Conservation (phyloP, 2,888 invertebrate species). For the Sarcophaga carnaria region DNA sequence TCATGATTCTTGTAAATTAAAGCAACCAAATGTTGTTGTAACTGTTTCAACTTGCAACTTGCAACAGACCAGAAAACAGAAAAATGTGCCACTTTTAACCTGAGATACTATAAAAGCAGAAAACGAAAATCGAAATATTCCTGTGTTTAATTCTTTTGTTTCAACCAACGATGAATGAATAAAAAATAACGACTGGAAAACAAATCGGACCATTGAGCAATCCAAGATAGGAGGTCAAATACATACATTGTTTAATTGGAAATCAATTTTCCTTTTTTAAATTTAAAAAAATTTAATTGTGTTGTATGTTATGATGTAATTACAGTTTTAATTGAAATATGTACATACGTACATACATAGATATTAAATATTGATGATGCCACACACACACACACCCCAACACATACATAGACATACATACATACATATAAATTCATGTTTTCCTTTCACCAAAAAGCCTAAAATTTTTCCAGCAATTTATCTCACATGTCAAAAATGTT, state of each 20-base stretch:
- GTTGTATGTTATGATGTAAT: background rate
- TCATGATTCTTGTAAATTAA: conserved; percentile 38
- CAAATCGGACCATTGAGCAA: background rate
- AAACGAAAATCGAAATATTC: background rate
- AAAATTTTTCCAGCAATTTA: conserved; percentile 55
- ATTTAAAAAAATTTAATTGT: background rate
- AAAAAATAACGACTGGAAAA: background rate
- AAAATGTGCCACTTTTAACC: conserved; percentile 1
- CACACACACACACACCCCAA: background rate
- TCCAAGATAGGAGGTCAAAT: background rate
- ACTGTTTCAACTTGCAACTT: background rate
- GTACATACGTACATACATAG: background rate
- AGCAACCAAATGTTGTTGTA: conserved; percentile 3
- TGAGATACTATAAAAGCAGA: background rate
- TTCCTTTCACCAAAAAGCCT: conserved; percentile 25
- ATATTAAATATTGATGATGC: background rate
- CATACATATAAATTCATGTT: background rate
- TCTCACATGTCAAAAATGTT: conserved; percentile 64
- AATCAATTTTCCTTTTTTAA: background rate
- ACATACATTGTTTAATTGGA: background rate
- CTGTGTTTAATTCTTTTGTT: background rate
- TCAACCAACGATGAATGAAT: background rate
- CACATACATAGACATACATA: background rate
- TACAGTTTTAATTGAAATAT: conserved; percentile 25
- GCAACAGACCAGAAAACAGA: background rate